These are phyloP conservation scores for Ptychoptera contaminata DNA, from an alignment of 2,888 invertebrate species.

Conservation along the genomic window DNA sequence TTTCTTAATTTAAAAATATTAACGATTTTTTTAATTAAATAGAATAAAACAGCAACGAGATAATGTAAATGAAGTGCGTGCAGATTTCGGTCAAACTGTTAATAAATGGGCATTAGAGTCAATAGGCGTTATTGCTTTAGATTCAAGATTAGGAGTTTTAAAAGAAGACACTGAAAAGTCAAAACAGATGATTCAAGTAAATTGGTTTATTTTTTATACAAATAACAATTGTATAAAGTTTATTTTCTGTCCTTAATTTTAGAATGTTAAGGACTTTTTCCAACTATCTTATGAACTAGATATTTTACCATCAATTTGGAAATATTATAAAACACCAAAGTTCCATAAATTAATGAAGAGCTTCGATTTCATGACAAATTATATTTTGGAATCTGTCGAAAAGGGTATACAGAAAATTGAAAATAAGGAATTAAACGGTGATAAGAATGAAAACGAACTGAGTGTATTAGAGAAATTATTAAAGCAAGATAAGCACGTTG, in stretches of 20 bases:
- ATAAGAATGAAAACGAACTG: slow-evolving; percentile 32
- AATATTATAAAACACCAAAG: slow-evolving; percentile 18
- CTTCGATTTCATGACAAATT: slow-evolving; percentile 17
- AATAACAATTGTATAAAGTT: too few species aligned
- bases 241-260: background rate
- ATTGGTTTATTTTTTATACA: too few species aligned
- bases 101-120: slow-evolving; percentile 42
- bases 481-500: slow-evolving; percentile 42
- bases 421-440: slow-evolving; percentile 15
- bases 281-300: slow-evolving; percentile 15
- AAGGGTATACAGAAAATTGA: slow-evolving; percentile 21
- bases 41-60: slow-evolving; percentile 25
- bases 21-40: slow-evolving; percentile 10
- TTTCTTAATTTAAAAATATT: background rate
- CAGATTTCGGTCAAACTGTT: slow-evolving; percentile 33
- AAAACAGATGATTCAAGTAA: background rate
- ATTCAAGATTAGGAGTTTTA: slow-evolving; percentile 23
- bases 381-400: slow-evolving; percentile 22
- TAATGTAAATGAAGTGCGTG: slow-evolving; percentile 24
- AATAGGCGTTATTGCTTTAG: slow-evolving; percentile 28
- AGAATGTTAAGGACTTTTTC: slow-evolving; percentile 8
- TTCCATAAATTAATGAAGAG: slow-evolving; percentile 17
- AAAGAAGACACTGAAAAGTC: slow-evolving; percentile 7
- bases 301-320: slow-evolving; percentile 24
- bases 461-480: slow-evolving; percentile 49